These are phyloP conservation scores for Andrena cerasifolii DNA, from an alignment of 1,140 invertebrate genomes.

Conservation along the genomic window DNA sequence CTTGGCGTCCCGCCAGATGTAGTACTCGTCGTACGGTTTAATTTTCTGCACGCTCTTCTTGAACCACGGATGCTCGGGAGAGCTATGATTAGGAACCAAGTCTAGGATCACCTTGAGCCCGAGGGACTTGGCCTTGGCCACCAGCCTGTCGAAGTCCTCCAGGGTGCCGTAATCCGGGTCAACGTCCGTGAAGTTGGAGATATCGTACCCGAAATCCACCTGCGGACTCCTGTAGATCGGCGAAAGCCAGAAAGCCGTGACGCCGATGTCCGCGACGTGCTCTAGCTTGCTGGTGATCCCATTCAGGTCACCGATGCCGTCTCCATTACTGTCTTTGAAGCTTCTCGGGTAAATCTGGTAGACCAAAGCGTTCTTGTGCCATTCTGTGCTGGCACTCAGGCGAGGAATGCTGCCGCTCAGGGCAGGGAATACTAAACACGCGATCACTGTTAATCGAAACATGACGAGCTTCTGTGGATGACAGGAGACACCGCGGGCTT, in stretches of 20 bases:
- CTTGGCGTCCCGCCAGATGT: constrained; percentile 85
- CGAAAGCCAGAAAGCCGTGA: constrained; percentile 86
- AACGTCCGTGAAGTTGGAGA: constrained; percentile 85
- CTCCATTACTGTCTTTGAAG: constrained; percentile 89
- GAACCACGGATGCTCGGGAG: constrained; percentile 88
- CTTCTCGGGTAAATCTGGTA: constrained; percentile 92
- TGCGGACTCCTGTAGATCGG: constrained; percentile 84
- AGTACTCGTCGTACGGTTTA: constrained; percentile 86
- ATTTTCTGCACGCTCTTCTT: constrained; percentile 83
- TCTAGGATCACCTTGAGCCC: constrained; percentile 84
- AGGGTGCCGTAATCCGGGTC: constrained; percentile 85
- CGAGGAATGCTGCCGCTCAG: neutral
- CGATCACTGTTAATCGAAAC: constrained; percentile 79
- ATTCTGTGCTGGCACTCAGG: constrained; percentile 75
- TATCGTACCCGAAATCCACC: constrained; percentile 86
- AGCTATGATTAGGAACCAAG: constrained; percentile 90
- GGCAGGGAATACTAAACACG: neutral
- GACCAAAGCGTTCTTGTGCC: constrained; percentile 88
- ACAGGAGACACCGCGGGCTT: too few relatives aligned
- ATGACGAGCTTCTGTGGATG: too few relatives aligned
- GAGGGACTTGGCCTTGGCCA: constrained; percentile 75
- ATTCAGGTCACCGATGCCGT: constrained; percentile 90
- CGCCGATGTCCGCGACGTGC: constrained; percentile 86
- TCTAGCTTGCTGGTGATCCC: constrained; percentile 85
- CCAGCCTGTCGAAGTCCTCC: constrained; percentile 84